phyloP scores from a whole-genome alignment of 1,140 invertebrate genomes.

The Leptinotarsa lineolata region DNA sequence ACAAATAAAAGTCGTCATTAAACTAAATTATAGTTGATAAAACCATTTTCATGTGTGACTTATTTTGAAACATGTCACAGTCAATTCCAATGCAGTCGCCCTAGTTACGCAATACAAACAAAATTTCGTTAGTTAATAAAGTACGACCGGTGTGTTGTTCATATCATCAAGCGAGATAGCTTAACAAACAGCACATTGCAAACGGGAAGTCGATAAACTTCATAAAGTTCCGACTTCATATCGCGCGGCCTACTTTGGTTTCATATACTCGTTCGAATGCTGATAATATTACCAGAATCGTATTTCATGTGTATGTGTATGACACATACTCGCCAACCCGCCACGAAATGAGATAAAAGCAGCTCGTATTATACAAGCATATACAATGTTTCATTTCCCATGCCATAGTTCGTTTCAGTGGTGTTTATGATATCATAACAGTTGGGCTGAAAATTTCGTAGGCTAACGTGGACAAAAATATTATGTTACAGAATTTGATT shows the following conservation, averaged over 20 bases:
- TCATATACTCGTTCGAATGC: neutral
- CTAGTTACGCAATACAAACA: neutral
- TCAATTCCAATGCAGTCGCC: neutral
- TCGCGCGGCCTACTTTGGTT: neutral
- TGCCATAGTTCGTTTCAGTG: neutral
- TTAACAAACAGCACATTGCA: neutral
- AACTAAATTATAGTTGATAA: too few relatives aligned
- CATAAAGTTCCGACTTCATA: conserved; percentile 1
- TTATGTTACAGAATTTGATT: too few relatives aligned
- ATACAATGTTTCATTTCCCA: too few relatives aligned
- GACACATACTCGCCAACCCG: neutral
- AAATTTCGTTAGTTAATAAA: neutral
- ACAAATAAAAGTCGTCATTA: too few relatives aligned
- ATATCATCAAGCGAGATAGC: neutral
- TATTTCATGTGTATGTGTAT: neutral
- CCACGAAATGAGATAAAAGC: neutral
- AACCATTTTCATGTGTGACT: too few relatives aligned
- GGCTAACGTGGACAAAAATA: too few relatives aligned
- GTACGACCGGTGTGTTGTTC: neutral
- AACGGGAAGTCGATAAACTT: conserved; percentile 8
- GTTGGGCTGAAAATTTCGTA: too few relatives aligned
- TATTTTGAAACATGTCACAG: too few relatives aligned
- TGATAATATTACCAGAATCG: neutral
- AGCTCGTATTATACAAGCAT: neutral
- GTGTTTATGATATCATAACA: too few relatives aligned